phyloP scores from a whole-genome alignment of 2,888 invertebrate genomes.

The Xanthorhoe spadicearia region DNA sequence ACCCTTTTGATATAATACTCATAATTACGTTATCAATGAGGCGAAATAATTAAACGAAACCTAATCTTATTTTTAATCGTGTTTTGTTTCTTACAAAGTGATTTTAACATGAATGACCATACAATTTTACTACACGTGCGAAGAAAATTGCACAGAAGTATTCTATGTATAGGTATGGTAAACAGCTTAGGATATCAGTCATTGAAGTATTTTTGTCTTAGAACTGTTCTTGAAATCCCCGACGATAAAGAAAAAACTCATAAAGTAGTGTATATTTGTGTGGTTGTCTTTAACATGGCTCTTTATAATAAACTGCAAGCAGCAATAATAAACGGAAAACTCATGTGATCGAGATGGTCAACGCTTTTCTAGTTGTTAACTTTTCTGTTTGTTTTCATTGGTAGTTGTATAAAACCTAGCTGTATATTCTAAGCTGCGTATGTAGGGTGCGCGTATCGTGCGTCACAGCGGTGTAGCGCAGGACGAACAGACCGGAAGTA shows the following conservation, averaged over 20 bases:
- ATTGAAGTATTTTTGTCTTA: neutral
- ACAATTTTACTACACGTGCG: neutral
- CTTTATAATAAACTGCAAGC: too few relatives aligned
- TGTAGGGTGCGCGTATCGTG: slow-evolving; percentile 40
- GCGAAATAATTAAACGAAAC: too few relatives aligned
- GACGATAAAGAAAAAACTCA: too few relatives aligned
- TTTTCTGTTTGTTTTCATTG: neutral
- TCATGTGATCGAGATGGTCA: too few relatives aligned
- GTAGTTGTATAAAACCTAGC: slow-evolving; percentile 5
- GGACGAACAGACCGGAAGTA: slow-evolving; percentile 28
- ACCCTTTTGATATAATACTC: neutral
- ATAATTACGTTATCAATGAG: neutral
- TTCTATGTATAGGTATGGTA: too few relatives aligned
- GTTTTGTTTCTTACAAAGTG: neutral
- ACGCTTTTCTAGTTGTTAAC: too few relatives aligned
- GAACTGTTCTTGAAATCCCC: neutral
- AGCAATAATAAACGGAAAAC: too few relatives aligned
- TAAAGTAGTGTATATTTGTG: too few relatives aligned
- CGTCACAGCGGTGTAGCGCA: slow-evolving; percentile 49
- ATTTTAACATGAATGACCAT: neutral
- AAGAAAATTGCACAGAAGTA: too few relatives aligned
- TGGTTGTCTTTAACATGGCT: too few relatives aligned
- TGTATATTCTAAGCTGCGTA: slow-evolving; percentile 26
- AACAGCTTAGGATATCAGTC: neutral
- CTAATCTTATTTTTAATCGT: neutral